phyloP scores from a whole-genome alignment of 2,797 vertebrate species.

The Melanogrammus aeglefinus region DNA sequence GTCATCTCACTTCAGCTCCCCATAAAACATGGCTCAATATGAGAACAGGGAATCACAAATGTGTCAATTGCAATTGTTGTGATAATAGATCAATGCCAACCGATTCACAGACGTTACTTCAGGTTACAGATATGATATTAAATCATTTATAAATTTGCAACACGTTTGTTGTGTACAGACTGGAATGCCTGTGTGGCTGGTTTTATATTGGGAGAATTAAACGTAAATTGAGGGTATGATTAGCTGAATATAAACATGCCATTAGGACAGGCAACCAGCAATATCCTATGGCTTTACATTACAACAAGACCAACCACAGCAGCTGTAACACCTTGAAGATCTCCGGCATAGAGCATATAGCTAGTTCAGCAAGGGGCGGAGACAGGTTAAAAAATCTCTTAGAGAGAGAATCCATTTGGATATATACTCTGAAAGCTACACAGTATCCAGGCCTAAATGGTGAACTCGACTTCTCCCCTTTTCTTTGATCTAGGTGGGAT shows the following conservation, averaged over 20 bases:
- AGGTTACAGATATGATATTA: neutral
- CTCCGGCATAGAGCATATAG: no score
- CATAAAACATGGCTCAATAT: neutral
- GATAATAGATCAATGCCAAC: neutral
- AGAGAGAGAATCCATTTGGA: neutral
- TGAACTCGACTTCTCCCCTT: neutral
- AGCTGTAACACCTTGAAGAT: neutral
- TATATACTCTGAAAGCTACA: neutral
- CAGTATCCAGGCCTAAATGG: neutral
- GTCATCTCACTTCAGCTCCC: neutral
- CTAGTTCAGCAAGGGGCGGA: no score
- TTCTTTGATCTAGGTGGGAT: no score
- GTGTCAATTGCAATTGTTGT: neutral
- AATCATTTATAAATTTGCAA: neutral
- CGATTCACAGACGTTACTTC: no score
- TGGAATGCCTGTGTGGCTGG: neutral
- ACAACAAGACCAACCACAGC: neutral
- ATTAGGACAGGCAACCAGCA: neutral
- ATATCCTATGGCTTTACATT: conserved; percentile 3
- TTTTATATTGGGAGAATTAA: conserved; percentile 4
- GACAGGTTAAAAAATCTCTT: neutral
- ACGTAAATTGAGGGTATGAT: neutral
- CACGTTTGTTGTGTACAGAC: neutral
- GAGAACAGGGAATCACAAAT: neutral
- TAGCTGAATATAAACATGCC: neutral